These are phyloP conservation scores for Cryptoblepharus egeriae DNA, from an alignment of 2,797 vertebrate species.

Conservation along the genomic window DNA sequence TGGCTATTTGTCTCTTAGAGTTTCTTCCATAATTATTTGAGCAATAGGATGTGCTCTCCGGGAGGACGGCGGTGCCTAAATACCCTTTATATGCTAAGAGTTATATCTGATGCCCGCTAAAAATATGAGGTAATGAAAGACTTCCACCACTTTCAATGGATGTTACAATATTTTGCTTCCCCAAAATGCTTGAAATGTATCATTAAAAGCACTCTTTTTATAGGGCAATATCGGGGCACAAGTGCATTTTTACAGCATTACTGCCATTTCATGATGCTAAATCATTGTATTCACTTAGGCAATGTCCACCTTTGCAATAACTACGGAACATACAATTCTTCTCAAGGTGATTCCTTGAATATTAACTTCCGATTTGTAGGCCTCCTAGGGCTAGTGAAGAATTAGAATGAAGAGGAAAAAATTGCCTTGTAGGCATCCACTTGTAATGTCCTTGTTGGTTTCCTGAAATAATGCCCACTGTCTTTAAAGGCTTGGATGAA, in stretches of 20 bases:
- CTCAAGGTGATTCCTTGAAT: background rate
- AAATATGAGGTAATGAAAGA: slow-evolving; percentile 9
- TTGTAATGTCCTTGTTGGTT: background rate
- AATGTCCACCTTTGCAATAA: background rate
- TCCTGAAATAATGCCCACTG: background rate
- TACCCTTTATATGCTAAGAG: background rate
- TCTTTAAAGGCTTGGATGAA: background rate
- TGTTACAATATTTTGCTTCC: background rate
- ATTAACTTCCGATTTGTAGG: background rate
- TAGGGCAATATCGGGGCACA: background rate
- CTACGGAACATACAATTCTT: background rate
- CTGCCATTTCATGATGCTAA: background rate
- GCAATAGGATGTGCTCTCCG: background rate
- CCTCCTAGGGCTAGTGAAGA: background rate
- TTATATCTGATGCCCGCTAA: background rate
- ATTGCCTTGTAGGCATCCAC: background rate
- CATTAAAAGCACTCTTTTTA: background rate
- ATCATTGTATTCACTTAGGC: background rate
- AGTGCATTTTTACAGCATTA: background rate
- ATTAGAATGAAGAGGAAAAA: background rate
- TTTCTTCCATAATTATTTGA: slow-evolving; percentile 3
- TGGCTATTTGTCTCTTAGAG: background rate
- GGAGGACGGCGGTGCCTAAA: background rate
- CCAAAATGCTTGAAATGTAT: background rate
- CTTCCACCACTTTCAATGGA: background rate